Percentiles rank a stretch among this genome's conserved stretches.
Evolutionary conservation across 2,113 vertebrate species (phyloP).

Genomic region (Diadophis punctatus): DNA sequence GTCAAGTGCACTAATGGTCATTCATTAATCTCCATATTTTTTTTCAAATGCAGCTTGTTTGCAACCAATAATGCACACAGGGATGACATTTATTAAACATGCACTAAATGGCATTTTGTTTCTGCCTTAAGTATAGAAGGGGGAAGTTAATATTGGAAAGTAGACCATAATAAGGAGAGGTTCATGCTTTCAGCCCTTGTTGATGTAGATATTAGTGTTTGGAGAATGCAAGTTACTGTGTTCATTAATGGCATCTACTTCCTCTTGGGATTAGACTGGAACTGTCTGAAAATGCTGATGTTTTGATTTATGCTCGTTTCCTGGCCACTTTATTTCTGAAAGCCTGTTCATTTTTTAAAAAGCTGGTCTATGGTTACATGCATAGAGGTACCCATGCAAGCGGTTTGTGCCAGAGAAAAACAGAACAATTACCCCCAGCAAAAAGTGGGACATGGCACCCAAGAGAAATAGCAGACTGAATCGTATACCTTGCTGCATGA

Average conservation of each 20-base stretch:
- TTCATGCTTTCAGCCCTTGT: constrained; percentile 23
- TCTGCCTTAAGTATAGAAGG: constrained; percentile 26
- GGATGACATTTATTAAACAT: constrained; percentile 43
- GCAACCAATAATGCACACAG: constrained; percentile 40
- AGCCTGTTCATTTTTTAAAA: constrained; percentile 44
- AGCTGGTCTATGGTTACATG: constrained; percentile 85
- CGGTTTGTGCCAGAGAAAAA: constrained; percentile 77
- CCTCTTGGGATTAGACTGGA: constrained; percentile 51
- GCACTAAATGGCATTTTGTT: constrained; percentile 43
- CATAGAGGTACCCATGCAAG: constrained; percentile 97
- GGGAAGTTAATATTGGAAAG: constrained; percentile 43
- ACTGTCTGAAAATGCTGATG: constrained; percentile 23
- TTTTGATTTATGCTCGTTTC: constrained; percentile 40
- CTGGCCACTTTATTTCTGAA: constrained; percentile 51
- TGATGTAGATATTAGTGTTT: constrained; percentile 37
- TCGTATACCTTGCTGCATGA: constrained; percentile 99
- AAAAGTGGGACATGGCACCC: constrained; percentile 93
- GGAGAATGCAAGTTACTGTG: constrained; percentile 29
- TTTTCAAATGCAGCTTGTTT: not conserved
- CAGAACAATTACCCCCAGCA: constrained; percentile 86
- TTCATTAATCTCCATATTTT: constrained; percentile 30
- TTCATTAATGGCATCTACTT: constrained; percentile 47
- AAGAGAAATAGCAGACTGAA: constrained; percentile 85
- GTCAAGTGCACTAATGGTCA: constrained; percentile 21
- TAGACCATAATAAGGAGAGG: constrained; percentile 33